A percentile compares a stretch with the other conserved stretches of the same genome.
These are phyloP conservation scores for Atlantisia rogersi DNA, from an alignment of 2,113 vertebrate genomes.

Conservation along the genomic window DNA sequence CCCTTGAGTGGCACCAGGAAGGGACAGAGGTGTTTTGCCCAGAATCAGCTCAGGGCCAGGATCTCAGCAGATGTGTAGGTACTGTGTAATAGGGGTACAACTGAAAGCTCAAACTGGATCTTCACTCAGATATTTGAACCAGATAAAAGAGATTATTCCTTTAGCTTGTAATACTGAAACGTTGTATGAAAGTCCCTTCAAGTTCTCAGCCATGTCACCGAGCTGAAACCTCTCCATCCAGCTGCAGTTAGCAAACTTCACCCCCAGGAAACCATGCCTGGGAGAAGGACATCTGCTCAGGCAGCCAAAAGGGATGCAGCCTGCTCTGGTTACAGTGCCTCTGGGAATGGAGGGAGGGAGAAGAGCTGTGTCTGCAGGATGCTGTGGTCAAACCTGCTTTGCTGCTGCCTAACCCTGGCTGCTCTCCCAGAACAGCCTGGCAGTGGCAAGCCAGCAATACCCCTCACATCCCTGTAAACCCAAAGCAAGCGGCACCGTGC, in stretches of 20 bases:
- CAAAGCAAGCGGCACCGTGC: background rate
- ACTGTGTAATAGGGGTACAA: background rate
- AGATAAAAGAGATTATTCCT: background rate
- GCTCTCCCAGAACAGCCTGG: background rate
- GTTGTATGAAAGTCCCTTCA: background rate
- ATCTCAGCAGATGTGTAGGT: background rate
- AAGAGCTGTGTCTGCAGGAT: background rate
- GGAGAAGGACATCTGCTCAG: rapidly evolving
- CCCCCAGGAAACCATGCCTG: background rate
- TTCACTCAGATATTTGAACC: background rate
- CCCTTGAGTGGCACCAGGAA: background rate
- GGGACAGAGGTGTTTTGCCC: background rate
- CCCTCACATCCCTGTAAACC: background rate
- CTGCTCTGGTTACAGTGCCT: background rate
- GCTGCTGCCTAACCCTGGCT: background rate
- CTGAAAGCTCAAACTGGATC: background rate
- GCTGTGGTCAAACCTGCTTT: background rate
- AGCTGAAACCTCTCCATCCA: background rate
- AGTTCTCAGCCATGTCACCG: background rate
- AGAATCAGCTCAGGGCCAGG: too few species aligned
- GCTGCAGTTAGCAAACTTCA: background rate
- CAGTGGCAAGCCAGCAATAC: background rate
- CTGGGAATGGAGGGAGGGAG: background rate
- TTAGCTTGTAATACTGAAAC: background rate
- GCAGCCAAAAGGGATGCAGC: background rate